These are phyloP conservation scores for Pavo muticus DNA, from an alignment of 2,113 vertebrate genomes.

Conservation along the genomic window DNA sequence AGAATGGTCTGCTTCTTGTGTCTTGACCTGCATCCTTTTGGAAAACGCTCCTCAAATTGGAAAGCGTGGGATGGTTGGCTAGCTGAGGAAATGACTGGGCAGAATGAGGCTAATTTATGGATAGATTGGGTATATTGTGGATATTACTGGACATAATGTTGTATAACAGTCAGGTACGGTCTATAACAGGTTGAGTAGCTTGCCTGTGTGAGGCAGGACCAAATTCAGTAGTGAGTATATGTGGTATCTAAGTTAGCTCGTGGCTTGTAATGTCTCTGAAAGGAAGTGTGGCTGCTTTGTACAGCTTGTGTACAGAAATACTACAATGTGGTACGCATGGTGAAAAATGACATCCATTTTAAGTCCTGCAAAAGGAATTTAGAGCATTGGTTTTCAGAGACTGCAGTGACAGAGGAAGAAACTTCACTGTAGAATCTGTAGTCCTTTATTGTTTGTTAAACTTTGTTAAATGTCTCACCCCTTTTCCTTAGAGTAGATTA, in stretches of 20 bases:
- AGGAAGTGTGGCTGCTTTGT: background rate
- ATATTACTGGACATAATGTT: background rate
- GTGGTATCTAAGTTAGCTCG: background rate
- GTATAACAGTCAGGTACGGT: background rate
- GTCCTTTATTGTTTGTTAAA: background rate
- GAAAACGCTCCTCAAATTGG: background rate
- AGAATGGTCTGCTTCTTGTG: background rate
- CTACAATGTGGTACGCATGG: background rate
- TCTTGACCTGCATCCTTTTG: background rate
- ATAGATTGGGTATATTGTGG: background rate
- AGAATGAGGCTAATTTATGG: background rate
- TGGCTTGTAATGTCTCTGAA: background rate
- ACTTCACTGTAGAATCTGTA: background rate
- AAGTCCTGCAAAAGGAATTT: background rate
- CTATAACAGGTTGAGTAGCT: background rate
- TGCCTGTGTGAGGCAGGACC: background rate
- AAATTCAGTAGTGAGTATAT: background rate
- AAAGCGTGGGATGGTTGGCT: background rate
- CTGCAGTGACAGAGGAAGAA: background rate
- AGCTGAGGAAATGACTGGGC: background rate
- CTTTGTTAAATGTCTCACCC: background rate
- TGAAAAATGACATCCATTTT: background rate
- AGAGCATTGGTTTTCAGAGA: background rate
- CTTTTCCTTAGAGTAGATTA: background rate
- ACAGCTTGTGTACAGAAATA: background rate